Evolutionary conservation across 2,797 vertebrate species (phyloP).

Genomic region (Streptopelia turtur): DNA sequence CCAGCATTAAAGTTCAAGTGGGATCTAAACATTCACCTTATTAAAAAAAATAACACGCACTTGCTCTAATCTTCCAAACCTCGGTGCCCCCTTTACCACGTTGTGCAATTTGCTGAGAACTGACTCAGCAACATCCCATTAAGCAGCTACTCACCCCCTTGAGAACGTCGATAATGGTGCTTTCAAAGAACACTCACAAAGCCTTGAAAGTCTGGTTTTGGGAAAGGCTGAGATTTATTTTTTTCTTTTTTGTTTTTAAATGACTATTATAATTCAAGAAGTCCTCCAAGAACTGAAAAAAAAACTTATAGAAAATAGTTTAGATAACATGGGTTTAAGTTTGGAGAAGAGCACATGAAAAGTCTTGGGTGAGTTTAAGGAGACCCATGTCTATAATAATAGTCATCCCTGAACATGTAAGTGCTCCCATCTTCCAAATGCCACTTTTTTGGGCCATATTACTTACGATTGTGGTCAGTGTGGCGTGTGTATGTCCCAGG

Average conservation of each 20-base stretch:
- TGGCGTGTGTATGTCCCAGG: not conserved
- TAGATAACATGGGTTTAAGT: not conserved
- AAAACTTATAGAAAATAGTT: not conserved
- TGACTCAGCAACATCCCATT: conserved; percentile 4
- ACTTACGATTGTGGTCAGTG: not conserved
- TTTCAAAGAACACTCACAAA: not conserved
- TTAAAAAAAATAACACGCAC: conserved; percentile 1
- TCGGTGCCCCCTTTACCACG: not conserved
- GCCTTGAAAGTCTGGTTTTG: not conserved
- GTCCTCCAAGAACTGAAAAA: not conserved
- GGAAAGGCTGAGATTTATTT: not conserved
- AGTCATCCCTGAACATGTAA: not conserved
- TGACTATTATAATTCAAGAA: not conserved
- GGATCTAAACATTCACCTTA: not conserved
- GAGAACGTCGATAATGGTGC: not conserved
- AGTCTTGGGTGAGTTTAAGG: fast-evolving
- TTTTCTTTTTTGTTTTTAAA: not conserved
- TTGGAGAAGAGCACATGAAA: not conserved
- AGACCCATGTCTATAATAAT: not conserved
- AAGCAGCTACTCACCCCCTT: not conserved
- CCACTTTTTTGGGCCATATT: not conserved
- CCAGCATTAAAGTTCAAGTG: not conserved
- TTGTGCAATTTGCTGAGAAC: not conserved
- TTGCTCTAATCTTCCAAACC: not conserved
- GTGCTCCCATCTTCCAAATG: not conserved